phyloP scores from a whole-genome alignment of 2,888 invertebrate species.

The Leucania comma region DNA sequence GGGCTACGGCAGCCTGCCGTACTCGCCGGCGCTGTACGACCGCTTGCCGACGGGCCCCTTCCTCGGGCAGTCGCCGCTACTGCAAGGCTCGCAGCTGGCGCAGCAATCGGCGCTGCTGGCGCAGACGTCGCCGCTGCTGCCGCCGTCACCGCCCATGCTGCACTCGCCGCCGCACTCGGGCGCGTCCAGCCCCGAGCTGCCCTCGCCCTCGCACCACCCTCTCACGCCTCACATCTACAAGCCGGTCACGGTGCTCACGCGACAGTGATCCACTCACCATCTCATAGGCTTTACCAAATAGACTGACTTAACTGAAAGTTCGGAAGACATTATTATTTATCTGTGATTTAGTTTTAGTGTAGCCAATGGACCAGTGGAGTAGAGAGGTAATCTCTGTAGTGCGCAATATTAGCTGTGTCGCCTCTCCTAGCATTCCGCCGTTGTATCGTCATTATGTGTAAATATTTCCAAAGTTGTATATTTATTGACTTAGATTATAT shows the following conservation, averaged over 20 bases:
- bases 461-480: conserved; percentile 87
- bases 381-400: conserved; percentile 73
- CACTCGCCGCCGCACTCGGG: conserved; percentile 83
- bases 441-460: conserved; percentile 78
- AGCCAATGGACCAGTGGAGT: conserved; percentile 77
- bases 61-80: conserved; percentile 76
- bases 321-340: conserved; percentile 76
- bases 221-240: conserved; percentile 88
- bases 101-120: conserved; percentile 76
- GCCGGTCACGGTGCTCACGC: conserved; percentile 90
- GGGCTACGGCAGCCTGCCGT: conserved; percentile 83
- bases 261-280: conserved; percentile 81
- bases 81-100: conserved; percentile 72
- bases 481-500: conserved; percentile 84
- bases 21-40: conserved; percentile 83
- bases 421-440: conserved; percentile 78
- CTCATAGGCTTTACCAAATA: conserved; percentile 70
- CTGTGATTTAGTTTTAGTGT: conserved; percentile 88
- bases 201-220: conserved; percentile 82
- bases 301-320: conserved; percentile 53
- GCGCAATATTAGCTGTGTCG: conserved; percentile 74
- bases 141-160: conserved; percentile 84
- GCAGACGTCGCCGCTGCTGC: conserved; percentile 78
- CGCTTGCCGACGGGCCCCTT: conserved; percentile 78
- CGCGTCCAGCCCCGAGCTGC: conserved; percentile 84